A percentile compares a stretch with the other conserved stretches of the same genome.
phyloP scores from a whole-genome alignment of 2,113 vertebrate species.

The sheep (Ovis aries) region DNA sequence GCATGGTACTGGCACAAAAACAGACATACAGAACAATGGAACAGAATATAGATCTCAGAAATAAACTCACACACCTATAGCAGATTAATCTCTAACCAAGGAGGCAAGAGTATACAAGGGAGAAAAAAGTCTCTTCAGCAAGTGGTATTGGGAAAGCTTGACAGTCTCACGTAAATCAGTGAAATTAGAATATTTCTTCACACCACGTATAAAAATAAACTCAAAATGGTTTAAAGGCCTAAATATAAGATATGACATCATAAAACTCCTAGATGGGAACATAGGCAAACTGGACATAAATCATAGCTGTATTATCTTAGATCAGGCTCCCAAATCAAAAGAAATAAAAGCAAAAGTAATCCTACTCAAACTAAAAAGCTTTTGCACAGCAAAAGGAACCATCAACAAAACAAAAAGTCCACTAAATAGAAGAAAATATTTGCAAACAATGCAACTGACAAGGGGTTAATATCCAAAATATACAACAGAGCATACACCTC shows the following conservation, averaged over 20 bases:
- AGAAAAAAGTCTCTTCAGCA: background rate
- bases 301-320: background rate
- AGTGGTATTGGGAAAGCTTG: background rate
- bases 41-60: background rate
- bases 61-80: background rate
- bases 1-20: background rate
- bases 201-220: background rate
- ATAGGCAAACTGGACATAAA: background rate
- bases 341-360: background rate
- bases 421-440: background rate
- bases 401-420: background rate
- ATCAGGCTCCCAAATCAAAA: background rate
- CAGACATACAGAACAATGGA: background rate
- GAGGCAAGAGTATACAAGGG: background rate
- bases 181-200: background rate
- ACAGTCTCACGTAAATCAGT: background rate
- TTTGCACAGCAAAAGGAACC: background rate
- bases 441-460: background rate
- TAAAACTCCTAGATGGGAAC: background rate
- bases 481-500: background rate
- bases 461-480: background rate
- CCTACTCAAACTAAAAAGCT: background rate
- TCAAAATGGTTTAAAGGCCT: background rate
- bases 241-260: background rate
- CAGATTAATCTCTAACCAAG: background rate